phyloP scores from a whole-genome alignment of 2,113 vertebrate genomes.

The Gobius niger region DNA sequence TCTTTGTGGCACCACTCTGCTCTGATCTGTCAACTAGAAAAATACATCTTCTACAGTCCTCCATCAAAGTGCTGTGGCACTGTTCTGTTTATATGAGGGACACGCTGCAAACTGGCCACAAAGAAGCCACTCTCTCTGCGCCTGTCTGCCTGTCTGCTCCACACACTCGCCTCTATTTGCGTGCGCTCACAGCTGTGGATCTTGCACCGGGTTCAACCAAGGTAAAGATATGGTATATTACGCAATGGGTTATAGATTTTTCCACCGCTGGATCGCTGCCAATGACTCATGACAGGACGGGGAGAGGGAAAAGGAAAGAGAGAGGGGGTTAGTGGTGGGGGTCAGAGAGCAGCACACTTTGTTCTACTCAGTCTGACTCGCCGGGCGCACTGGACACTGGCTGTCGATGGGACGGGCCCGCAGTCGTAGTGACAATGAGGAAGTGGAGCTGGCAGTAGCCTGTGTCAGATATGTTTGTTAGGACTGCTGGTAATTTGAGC shows the following conservation, averaged over 20 bases:
- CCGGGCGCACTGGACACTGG: constrained; percentile 53
- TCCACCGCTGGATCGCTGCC: constrained; percentile 72
- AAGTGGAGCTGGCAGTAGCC: constrained; percentile 13
- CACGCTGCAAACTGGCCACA: constrained; percentile 51
- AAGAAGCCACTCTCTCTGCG: constrained; percentile 53
- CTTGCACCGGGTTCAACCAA: constrained; percentile 72
- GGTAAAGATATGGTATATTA: constrained; percentile 80
- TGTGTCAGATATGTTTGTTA: constrained; percentile 30
- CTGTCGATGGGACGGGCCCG: constrained; percentile 30
- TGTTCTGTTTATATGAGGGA: constrained; percentile 64
- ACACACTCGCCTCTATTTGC: constrained; percentile 43
- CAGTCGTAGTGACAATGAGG: constrained; percentile 39
- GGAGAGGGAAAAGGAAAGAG: constrained; percentile 13
- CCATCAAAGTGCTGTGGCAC: constrained; percentile 65
- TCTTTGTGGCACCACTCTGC: background rate
- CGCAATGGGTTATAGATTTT: constrained; percentile 80
- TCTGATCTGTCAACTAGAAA: constrained; percentile 21
- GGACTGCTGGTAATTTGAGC: constrained; percentile 33
- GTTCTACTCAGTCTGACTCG: constrained; percentile 69
- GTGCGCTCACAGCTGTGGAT: constrained; percentile 69
- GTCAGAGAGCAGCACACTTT: constrained; percentile 70
- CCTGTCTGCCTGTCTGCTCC: constrained; percentile 20
- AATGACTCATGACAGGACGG: constrained; percentile 43
- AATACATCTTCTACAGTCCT: constrained; percentile 45
- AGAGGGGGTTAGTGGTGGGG: constrained; percentile 21